A percentile compares a stretch with the other conserved stretches of the same genome.
phyloP scores from a whole-genome alignment of 1,140 invertebrate species.

The Meloidogyne floridensis region DNA sequence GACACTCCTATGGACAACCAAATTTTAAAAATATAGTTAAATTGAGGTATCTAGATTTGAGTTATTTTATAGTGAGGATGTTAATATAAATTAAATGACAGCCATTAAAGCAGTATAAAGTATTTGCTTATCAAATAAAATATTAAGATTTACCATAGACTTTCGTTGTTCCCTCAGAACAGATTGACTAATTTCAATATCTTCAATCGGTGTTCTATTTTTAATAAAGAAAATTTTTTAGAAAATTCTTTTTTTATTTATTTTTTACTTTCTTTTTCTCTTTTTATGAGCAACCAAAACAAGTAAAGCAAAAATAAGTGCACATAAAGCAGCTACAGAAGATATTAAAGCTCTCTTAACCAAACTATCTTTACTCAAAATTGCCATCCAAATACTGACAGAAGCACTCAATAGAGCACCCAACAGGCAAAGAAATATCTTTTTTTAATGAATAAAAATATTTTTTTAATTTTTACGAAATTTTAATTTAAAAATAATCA shows the following conservation, averaged over 20 bases:
- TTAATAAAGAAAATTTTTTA: neutral
- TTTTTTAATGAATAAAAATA: neutral
- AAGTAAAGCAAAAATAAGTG: constrained; percentile 24
- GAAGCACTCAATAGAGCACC: constrained; percentile 22
- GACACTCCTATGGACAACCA: no score
- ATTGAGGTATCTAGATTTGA: no score
- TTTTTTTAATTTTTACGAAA: neutral
- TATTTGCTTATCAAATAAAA: neutral
- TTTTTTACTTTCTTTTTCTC: constrained; percentile 10
- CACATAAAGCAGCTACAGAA: constrained; percentile 20
- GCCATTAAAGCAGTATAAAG: no score
- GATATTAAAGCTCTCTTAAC: constrained; percentile 20
- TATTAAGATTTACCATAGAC: constrained; percentile 12
- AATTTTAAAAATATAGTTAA: no score
- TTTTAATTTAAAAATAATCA: neutral
- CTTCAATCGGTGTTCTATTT: constrained; percentile 16
- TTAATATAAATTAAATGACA: no score
- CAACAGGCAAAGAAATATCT: constrained; percentile 26
- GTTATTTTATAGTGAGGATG: no score
- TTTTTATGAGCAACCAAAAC: constrained; percentile 21
- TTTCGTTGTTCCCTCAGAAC: constrained; percentile 29
- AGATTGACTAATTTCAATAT: constrained; percentile 29
- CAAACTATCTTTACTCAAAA: constrained; percentile 19
- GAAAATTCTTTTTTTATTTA: neutral
- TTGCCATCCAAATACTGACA: constrained; percentile 32